Conservation (phyloP, 2,888 invertebrate genomes). For the Melieria omissa region DNA sequence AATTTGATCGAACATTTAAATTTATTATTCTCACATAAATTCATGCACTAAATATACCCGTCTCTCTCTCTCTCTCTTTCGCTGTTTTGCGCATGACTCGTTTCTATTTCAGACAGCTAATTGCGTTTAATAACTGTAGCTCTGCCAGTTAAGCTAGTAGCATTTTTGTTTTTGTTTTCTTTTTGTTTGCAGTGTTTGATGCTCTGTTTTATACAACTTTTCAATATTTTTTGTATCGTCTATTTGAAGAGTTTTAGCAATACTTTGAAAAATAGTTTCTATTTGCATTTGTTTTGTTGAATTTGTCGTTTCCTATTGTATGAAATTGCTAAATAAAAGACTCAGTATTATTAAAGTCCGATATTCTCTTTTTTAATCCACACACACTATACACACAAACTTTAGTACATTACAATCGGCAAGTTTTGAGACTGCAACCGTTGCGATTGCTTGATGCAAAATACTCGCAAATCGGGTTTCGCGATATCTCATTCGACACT, state of each 20-base stretch:
- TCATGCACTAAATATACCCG: background rate
- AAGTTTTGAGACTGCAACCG: background rate
- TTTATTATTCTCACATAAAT: background rate
- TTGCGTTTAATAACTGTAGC: background rate
- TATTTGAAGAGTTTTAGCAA: background rate
- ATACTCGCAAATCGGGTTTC: background rate
- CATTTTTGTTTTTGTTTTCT: background rate
- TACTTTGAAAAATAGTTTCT: constrained; percentile 2
- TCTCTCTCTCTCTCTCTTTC: background rate
- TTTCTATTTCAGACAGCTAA: too few species aligned
- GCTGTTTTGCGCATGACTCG: background rate
- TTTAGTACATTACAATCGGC: too few species aligned
- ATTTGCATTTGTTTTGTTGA: background rate
- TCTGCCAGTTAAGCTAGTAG: background rate
- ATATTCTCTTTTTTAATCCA: background rate
- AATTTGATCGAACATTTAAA: background rate
- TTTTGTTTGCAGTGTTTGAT: background rate
- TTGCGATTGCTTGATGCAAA: background rate
- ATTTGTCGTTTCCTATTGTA: background rate
- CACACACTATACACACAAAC: too few species aligned
- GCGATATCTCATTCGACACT: background rate
- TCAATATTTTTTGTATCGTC: background rate
- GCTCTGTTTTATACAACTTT: background rate
- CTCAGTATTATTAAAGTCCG: background rate
- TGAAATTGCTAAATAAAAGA: too few species aligned